A percentile compares a stretch with the other conserved stretches of the same genome.
Conservation (phyloP, 2,797 vertebrate genomes). For the Chrosomus eos region DNA sequence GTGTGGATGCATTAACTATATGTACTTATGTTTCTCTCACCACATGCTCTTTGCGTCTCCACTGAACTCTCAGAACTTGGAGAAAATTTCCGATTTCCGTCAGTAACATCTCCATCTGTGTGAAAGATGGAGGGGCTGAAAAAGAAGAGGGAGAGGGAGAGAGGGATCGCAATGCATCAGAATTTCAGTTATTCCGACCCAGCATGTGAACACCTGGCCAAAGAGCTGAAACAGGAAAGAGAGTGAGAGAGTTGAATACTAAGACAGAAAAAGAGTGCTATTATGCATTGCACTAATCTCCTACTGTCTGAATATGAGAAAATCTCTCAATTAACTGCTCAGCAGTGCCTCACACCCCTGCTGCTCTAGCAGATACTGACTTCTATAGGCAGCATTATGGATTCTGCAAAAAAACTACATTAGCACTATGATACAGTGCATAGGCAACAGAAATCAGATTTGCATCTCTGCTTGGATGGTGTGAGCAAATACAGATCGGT, state of each 20-base stretch:
- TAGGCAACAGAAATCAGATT: slow-evolving; percentile 15
- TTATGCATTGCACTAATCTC: slow-evolving; percentile 47
- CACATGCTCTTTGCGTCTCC: slow-evolving; percentile 87
- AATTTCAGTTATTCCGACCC: slow-evolving; percentile 31
- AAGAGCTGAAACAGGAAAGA: slow-evolving; percentile 42
- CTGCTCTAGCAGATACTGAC: slow-evolving; percentile 30
- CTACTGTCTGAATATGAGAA: slow-evolving; percentile 41
- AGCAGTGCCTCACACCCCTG: slow-evolving; percentile 44
- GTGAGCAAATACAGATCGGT: slow-evolving; percentile 1
- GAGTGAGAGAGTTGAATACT: not conserved
- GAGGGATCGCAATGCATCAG: slow-evolving; percentile 29
- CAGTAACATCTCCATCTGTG: slow-evolving; percentile 81
- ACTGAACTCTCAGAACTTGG: slow-evolving; percentile 86
- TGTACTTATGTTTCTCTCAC: slow-evolving; percentile 71
- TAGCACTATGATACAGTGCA: slow-evolving; percentile 13
- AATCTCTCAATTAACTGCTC: slow-evolving; percentile 52
- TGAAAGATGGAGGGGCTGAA: slow-evolving; percentile 85
- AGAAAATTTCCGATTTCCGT: slow-evolving; percentile 85
- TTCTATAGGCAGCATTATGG: slow-evolving; percentile 44
- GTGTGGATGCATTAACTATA: slow-evolving; percentile 10
- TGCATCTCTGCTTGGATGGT: not conserved
- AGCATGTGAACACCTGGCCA: slow-evolving; percentile 46
- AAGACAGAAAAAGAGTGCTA: slow-evolving; percentile 13
- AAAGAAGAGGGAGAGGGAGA: slow-evolving; percentile 51
- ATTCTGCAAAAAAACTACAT: slow-evolving; percentile 24